A percentile compares a stretch with the other conserved stretches of the same genome.
phyloP scores from a whole-genome alignment of 2,888 invertebrate species.

The Drosophila barbarae region DNA sequence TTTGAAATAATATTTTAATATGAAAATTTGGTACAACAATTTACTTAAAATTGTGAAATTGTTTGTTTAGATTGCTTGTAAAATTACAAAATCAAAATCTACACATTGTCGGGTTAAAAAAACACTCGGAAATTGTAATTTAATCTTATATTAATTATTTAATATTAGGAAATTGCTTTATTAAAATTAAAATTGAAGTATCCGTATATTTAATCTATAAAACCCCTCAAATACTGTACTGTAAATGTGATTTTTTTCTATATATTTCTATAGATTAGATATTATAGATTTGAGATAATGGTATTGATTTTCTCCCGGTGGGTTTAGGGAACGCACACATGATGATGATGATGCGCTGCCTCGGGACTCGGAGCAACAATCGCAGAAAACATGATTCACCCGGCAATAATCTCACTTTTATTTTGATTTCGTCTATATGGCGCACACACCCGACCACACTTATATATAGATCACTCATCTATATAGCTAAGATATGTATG shows the following conservation, averaged over 20 bases:
- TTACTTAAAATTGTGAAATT: not conserved
- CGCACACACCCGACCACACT: constrained; percentile 17
- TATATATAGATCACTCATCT: constrained; percentile 40
- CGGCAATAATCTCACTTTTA: constrained; percentile 73
- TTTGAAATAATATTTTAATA: not conserved
- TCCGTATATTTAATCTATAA: not conserved
- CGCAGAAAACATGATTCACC: constrained; percentile 55
- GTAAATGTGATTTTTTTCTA: not conserved
- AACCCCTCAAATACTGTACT: no score
- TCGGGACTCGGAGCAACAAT: constrained; percentile 12
- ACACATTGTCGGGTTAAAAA: no score
- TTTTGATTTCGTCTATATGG: constrained; percentile 66
- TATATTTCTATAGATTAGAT: not conserved
- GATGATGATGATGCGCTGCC: constrained; percentile 40
- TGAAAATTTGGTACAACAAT: not conserved
- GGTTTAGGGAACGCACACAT: constrained; percentile 37
- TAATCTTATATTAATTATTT: no score
- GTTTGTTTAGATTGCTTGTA: not conserved
- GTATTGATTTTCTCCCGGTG: not conserved
- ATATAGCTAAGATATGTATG: constrained; percentile 8
- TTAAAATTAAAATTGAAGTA: no score
- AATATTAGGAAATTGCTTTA: no score
- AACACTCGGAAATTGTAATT: no score
- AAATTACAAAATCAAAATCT: no score
- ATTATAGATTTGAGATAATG: not conserved